These are phyloP conservation scores for Brachionus calyciflorus DNA, from an alignment of 1,140 invertebrate genomes.

Conservation along the genomic window DNA sequence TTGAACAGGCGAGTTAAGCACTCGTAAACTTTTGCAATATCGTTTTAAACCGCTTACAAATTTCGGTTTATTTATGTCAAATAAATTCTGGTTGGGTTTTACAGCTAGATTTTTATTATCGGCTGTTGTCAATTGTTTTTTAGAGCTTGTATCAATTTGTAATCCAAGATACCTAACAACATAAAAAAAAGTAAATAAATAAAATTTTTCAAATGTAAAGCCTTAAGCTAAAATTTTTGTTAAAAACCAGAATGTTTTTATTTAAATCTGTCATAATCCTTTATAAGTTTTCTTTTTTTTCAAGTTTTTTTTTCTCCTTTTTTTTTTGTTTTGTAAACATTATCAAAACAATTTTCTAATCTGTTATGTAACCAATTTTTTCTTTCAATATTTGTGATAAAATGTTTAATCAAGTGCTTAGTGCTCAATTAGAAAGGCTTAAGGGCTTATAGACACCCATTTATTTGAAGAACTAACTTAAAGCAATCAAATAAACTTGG, in stretches of 20 bases:
- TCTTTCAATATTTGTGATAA: not conserved
- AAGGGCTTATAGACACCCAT: too few species aligned
- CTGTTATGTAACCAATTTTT: not conserved
- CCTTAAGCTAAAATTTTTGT: not conserved
- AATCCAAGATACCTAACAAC: constrained; percentile 31
- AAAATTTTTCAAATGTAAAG: too few species aligned
- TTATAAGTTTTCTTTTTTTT: too few species aligned
- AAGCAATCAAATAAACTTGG: too few species aligned
- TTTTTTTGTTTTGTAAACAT: too few species aligned
- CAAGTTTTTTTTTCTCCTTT: too few species aligned
- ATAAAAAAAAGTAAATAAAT: constrained; percentile 1
- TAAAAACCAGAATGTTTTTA: not conserved
- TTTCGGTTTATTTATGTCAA: not conserved
- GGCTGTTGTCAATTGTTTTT: not conserved
- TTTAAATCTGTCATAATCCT: constrained; percentile 32
- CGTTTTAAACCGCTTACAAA: not conserved
- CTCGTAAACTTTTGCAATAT: constrained; percentile 11
- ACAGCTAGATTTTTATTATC: not conserved
- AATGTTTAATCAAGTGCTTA: not conserved
- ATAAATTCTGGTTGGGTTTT: constrained; percentile 25
- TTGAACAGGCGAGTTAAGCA: constrained; percentile 22
- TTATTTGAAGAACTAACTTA: too few species aligned
- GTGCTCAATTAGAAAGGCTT: too few species aligned
- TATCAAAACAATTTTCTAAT: constrained; percentile 35
- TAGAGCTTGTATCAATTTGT: not conserved